A percentile compares a stretch with the other conserved stretches of the same genome.
phyloP scores from a whole-genome alignment of 2,888 invertebrate genomes.

The Thera britannica region DNA sequence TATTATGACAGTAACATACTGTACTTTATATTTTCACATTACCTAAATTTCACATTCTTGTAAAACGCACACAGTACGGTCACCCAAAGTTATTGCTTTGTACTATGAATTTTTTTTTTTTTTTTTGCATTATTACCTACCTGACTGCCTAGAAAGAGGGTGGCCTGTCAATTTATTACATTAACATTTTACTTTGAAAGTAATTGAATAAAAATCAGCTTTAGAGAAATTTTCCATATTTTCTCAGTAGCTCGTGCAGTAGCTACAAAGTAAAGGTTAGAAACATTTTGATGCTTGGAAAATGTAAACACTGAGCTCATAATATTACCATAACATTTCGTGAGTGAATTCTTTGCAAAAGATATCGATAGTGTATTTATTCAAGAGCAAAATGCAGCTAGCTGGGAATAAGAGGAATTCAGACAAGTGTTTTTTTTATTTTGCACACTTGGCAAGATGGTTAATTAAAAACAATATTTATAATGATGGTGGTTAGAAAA shows the following conservation, averaged over 20 bases:
- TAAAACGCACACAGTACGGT: neutral
- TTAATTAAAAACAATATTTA: no score
- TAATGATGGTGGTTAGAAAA: no score
- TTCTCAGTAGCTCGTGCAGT: conserved; percentile 28
- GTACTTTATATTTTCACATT: conserved; percentile 5
- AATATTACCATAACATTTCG: conserved; percentile 27
- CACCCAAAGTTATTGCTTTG: neutral
- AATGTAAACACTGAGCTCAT: conserved; percentile 46
- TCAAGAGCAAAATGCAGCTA: conserved; percentile 9
- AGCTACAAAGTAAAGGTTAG: conserved; percentile 59
- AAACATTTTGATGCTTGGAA: conserved; percentile 44
- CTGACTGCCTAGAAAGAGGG: no score
- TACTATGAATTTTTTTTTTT: neutral
- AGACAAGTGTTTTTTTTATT: neutral
- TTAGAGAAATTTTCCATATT: conserved; percentile 38
- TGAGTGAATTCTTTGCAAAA: conserved; percentile 18
- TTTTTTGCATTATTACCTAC: neutral
- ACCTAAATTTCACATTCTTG: neutral
- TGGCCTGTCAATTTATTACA: neutral
- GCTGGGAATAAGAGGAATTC: neutral
- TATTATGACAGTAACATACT: conserved; percentile 38
- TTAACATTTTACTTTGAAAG: neutral
- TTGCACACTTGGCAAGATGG: no score
- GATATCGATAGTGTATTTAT: conserved; percentile 13
- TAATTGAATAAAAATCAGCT: conserved; percentile 14